Percentiles rank a stretch among this genome's conserved stretches.
Evolutionary conservation across 2,888 invertebrate genomes (phyloP).

Genomic region (Cheilosia vernalis): DNA sequence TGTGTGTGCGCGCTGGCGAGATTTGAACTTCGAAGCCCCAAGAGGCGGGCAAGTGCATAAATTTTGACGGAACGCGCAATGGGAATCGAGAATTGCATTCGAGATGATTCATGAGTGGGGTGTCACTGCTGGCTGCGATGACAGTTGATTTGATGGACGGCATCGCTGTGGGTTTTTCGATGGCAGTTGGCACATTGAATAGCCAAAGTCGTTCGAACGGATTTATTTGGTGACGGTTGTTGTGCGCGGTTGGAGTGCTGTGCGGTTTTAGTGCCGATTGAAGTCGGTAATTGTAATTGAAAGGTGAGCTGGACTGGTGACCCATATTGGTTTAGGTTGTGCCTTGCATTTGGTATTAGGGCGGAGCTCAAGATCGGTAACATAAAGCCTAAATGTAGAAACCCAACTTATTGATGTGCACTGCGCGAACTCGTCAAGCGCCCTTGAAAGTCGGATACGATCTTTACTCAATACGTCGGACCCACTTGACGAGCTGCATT

Average conservation of each 20-base stretch:
- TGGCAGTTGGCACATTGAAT: not conserved
- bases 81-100: constrained; percentile 33
- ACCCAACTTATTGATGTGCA: no score
- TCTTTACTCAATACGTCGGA: no score
- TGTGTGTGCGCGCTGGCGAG: constrained; percentile 6
- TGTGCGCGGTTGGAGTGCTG: constrained; percentile 13
- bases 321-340: no score
- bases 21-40: constrained; percentile 15
- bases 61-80: constrained; percentile 67
- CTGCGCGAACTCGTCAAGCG: no score
- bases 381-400: no score
- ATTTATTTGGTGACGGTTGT: constrained; percentile 40
- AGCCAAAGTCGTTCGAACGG: constrained; percentile 26
- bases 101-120: constrained; percentile 58
- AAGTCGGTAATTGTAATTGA: no score
- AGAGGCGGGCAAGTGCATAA: constrained; percentile 69
- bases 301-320: no score
- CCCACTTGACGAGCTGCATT: no score
- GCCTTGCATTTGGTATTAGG: no score
- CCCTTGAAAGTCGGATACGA: no score
- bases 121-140: constrained; percentile 58
- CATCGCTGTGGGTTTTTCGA: constrained; percentile 40
- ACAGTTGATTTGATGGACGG: constrained; percentile 72
- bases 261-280: not conserved
- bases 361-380: no score